Evolutionary conservation across 2,888 invertebrate genomes (phyloP).

Genomic region (Ctenicera cuprea): DNA sequence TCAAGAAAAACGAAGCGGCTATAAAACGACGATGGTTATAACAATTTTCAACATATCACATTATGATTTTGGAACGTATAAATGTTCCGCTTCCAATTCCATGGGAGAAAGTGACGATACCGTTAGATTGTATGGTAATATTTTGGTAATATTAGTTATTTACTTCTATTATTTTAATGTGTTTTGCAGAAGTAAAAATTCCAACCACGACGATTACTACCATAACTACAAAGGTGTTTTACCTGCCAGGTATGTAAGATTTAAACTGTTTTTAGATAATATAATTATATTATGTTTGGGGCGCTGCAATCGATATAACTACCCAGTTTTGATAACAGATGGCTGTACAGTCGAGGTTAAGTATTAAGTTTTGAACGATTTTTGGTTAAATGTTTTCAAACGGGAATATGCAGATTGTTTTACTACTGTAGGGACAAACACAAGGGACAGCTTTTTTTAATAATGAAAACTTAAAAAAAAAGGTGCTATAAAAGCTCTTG

Average conservation of each 20-base stretch:
- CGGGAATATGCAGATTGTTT: too few species aligned
- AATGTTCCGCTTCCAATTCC: constrained; percentile 82
- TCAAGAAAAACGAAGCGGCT: constrained; percentile 77
- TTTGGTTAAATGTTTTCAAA: too few species aligned
- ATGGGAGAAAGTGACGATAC: constrained; percentile 83
- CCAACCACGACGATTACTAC: constrained; percentile 65
- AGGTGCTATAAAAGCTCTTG: too few species aligned
- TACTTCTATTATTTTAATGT: not conserved
- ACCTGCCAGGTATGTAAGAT: constrained; percentile 6
- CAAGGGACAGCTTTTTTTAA: too few species aligned
- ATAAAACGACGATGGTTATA: constrained; percentile 79
- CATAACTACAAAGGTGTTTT: constrained; percentile 55
- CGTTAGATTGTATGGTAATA: constrained; percentile 78
- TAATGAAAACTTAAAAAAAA: too few species aligned
- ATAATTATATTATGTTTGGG: too few species aligned
- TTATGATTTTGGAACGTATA: constrained; percentile 81
- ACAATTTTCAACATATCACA: constrained; percentile 78
- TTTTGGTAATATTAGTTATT: not conserved
- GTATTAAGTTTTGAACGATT: too few species aligned
- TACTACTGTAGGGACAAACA: too few species aligned
- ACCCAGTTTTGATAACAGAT: too few species aligned
- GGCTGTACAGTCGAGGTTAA: too few species aligned
- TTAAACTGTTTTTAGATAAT: not conserved
- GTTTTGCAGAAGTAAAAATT: constrained; percentile 69
- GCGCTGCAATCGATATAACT: too few species aligned